phyloP scores from a whole-genome alignment of 2,888 invertebrate species.

The Pseudeuparius sepicola region DNA sequence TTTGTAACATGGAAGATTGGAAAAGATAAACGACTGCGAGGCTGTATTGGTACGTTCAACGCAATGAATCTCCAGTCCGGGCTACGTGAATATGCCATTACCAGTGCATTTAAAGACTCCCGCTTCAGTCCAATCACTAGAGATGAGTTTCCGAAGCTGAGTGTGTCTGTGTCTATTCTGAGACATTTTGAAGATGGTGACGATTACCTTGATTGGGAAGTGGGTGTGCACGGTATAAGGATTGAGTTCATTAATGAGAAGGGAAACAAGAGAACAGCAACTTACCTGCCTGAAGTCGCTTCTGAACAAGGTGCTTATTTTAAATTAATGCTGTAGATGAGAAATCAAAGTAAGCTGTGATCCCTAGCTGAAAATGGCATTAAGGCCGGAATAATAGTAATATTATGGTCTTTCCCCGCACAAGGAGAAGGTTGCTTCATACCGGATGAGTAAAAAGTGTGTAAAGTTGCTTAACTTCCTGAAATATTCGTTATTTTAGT shows the following conservation, averaged over 20 bases:
- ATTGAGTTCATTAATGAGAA: constrained; percentile 95
- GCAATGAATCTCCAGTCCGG: constrained; percentile 92
- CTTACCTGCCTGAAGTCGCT: constrained; percentile 97
- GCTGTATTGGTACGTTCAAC: constrained; percentile 98
- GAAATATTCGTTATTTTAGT: too few relatives aligned
- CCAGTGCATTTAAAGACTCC: constrained; percentile 96
- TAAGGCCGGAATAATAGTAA: too few relatives aligned
- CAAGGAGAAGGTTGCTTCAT: too few relatives aligned
- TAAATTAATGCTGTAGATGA: constrained; percentile 9
- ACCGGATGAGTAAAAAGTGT: too few relatives aligned
- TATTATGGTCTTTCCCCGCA: too few relatives aligned
- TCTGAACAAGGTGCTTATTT: constrained; percentile 97
- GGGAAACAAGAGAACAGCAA: constrained; percentile 90
- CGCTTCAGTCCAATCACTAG: constrained; percentile 91
- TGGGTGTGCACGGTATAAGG: constrained; percentile 93
- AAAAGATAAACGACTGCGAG: constrained; percentile 85
- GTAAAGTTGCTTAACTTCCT: too few relatives aligned
- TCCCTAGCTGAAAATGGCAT: too few relatives aligned
- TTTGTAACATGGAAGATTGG: constrained; percentile 99
- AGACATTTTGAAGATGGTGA: constrained; percentile 93
- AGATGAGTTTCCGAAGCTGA: constrained; percentile 86
- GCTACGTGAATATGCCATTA: constrained; percentile 91
- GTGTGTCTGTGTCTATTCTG: constrained; percentile 92
- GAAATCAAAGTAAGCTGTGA: too few relatives aligned
- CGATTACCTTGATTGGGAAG: constrained; percentile 95